Conservation (phyloP, 2,113 vertebrate species). For the Pogonocichla stellata region DNA sequence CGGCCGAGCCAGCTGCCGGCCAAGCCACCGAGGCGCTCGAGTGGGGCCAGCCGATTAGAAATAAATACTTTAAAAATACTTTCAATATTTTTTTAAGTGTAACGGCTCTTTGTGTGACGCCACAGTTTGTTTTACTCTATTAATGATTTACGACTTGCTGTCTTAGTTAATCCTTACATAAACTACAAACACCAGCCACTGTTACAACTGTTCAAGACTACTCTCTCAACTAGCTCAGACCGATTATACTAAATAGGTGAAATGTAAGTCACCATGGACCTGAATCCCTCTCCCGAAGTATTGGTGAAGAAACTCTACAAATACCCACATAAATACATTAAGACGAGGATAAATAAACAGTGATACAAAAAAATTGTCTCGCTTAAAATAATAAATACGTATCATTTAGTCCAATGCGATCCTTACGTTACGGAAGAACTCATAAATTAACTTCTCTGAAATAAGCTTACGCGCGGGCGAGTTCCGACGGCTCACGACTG, state of each 20-base stretch:
- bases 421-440: slow-evolving; percentile 78
- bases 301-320: slow-evolving; percentile 85
- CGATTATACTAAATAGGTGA: slow-evolving; percentile 86
- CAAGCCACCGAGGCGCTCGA: slow-evolving; percentile 74
- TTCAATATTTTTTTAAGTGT: slow-evolving; percentile 46
- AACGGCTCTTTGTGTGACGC: slow-evolving; percentile 64
- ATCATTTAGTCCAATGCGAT: slow-evolving; percentile 84
- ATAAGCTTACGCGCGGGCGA: slow-evolving; percentile 72
- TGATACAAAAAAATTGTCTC: slow-evolving; percentile 86
- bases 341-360: slow-evolving; percentile 98
- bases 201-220: slow-evolving; percentile 87
- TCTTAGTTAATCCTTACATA: slow-evolving; percentile 85
- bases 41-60: slow-evolving; percentile 74
- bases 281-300: slow-evolving; percentile 80
- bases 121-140: slow-evolving; percentile 80
- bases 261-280: slow-evolving; percentile 79
- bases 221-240: slow-evolving; percentile 82
- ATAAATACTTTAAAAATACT: slow-evolving; percentile 75
- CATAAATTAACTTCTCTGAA: slow-evolving; percentile 88
- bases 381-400: slow-evolving; percentile 99
- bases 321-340: slow-evolving; percentile 95
- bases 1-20: slow-evolving; percentile 48
- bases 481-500: slow-evolving; percentile 61
- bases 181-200: slow-evolving; percentile 89
- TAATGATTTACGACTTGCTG: slow-evolving; percentile 82